phyloP scores from a whole-genome alignment of 2,113 vertebrate species.

The Periophthalmodon schlosseri region DNA sequence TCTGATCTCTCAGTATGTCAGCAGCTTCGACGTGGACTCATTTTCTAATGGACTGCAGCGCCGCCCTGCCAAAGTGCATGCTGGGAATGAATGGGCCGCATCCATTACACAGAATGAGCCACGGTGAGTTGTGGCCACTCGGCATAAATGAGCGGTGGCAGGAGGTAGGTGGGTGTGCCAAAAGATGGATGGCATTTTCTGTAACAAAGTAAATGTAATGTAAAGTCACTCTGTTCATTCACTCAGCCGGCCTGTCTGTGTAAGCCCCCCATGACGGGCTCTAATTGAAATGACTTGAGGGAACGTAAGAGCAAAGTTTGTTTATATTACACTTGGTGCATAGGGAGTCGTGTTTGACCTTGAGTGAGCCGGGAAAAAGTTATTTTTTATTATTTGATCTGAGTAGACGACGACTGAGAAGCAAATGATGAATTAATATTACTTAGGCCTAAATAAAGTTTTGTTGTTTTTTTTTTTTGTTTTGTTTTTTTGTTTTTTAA shows the following conservation, averaged over 20 bases:
- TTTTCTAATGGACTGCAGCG: conserved; percentile 68
- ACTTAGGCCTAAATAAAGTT: no score
- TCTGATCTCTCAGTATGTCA: conserved; percentile 57
- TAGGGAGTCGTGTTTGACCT: background rate
- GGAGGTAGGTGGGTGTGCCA: conserved; percentile 10
- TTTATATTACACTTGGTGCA: background rate
- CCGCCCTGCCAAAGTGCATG: conserved; percentile 58
- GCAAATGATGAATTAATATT: no score
- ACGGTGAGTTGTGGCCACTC: conserved; percentile 60
- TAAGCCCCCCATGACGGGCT: conserved; percentile 38
- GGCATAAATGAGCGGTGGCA: conserved; percentile 40
- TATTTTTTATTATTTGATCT: background rate
- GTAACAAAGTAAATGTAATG: conserved; percentile 33
- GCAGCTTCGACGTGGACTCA: conserved; percentile 41
- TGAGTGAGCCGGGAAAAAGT: background rate
- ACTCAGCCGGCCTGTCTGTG: conserved; percentile 17
- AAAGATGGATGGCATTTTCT: conserved; percentile 51
- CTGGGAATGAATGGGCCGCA: conserved; percentile 54
- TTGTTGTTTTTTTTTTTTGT: no score
- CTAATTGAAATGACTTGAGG: conserved; percentile 27
- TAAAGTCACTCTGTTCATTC: conserved; percentile 31
- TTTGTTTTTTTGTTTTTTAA: no score
- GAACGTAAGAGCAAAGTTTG: background rate
- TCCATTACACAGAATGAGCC: conserved; percentile 65
- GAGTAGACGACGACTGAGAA: background rate